These are phyloP conservation scores for Drosophila kepulauana DNA, from an alignment of 1,140 invertebrate species.

Conservation along the genomic window DNA sequence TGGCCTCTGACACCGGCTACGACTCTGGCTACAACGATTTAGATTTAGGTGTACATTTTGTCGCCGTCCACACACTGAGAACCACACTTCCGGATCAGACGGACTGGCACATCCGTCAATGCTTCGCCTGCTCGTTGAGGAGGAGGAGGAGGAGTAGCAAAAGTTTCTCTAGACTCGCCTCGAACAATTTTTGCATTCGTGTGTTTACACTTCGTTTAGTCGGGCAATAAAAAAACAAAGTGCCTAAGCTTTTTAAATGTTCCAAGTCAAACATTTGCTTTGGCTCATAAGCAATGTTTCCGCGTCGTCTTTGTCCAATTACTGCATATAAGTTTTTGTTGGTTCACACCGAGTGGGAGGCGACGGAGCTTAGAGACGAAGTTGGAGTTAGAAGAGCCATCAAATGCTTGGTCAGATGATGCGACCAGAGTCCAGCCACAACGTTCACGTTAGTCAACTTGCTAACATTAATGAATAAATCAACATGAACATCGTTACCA, in stretches of 20 bases:
- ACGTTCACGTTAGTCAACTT: conserved; percentile 42
- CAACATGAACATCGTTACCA: conserved; percentile 47
- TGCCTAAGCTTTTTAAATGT: conserved; percentile 34
- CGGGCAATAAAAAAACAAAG: conserved; percentile 20
- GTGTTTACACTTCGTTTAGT: conserved; percentile 46
- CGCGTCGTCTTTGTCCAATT: conserved; percentile 18
- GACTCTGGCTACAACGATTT: background rate
- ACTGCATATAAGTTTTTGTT: conserved; percentile 6
- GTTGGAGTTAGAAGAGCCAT: conserved; percentile 12
- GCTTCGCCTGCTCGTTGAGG: background rate
- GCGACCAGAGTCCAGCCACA: conserved; percentile 3
- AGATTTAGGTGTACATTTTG: conserved; percentile 45
- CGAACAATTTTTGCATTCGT: conserved; percentile 4
- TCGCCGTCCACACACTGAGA: conserved; percentile 68
- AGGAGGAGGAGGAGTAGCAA: background rate
- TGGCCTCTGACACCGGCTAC: background rate
- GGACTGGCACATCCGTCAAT: conserved; percentile 59
- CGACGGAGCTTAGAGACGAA: background rate
- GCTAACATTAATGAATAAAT: conserved; percentile 74
- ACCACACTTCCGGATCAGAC: conserved; percentile 74
- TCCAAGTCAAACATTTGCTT: conserved; percentile 41
- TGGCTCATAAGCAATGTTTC: conserved; percentile 21
- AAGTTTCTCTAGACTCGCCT: background rate
- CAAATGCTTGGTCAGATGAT: conserved; percentile 32
- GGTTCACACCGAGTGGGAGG: conserved; percentile 9